Base-by-base conservation (phyloP, 2,888 invertebrate species). In the Onchidella celtica region DNA sequence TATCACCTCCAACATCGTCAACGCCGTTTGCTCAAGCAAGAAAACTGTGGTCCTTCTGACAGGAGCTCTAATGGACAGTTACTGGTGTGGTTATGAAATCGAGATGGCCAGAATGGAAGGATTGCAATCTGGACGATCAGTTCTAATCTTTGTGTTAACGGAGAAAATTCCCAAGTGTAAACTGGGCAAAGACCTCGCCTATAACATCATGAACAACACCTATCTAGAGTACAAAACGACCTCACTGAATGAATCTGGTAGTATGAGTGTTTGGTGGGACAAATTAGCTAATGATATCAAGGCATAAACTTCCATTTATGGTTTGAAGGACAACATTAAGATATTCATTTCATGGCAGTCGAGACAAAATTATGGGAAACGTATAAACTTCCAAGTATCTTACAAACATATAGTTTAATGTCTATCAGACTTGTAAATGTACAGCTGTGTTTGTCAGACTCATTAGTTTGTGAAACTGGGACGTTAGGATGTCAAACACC, bases 91-190 rank as follows among this genome's bases (percentile, higher is more conserved):
- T 61, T 83, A 79, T 59, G 83, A 83, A 38, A 55, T 83, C 21
- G 75, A 83, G 82, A 82, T 82, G 82, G 82, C 82, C 70, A 78
- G 57, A 4, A 77, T 82, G 74, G 82, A 82, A 40, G 32, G 36
- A 29, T 21, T 29, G 4, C 77, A 78, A 65, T 29, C 73, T 3
- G 82, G 82, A 0, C 59, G 77, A 3, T 32, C 24, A 24, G 77
- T 82, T 6, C 70, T 82, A 57, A 32, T 82, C n/a, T 78, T 82
- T 32, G 73, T 82, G 34, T 32, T 82, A 24, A 59, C 66, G 65
- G 77, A 76, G 24, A 29, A 70, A n/a, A 63, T 82, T 17, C 55
- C 72, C 3, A 24, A 63, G 29, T 0, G 61, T n/a, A 38, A 69
- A 27, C 29, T 63, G 14, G 40, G 63, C n/a, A n/a, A 11, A 11